A percentile compares a stretch with the other conserved stretches of the same genome.
Conservation (phyloP, 1,140 invertebrate genomes). For the Drosophila prosaltans region DNA sequence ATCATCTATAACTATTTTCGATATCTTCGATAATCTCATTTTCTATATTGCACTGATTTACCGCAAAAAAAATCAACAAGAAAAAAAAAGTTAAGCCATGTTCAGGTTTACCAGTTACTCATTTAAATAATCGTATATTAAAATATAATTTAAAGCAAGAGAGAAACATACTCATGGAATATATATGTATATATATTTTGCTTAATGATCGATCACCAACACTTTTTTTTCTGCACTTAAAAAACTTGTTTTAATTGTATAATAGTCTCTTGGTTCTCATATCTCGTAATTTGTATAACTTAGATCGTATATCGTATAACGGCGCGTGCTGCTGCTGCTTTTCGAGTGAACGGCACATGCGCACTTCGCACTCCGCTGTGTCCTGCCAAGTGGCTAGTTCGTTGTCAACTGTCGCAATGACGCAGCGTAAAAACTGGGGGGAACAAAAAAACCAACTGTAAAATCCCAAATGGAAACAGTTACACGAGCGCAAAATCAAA, state of each 20-base stretch:
- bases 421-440: slow-evolving; percentile 67
- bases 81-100: too few species aligned
- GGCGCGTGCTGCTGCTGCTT: background rate
- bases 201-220: background rate
- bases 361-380: slow-evolving; percentile 57
- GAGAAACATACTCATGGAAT: slow-evolving; percentile 1
- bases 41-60: background rate
- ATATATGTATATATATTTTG: background rate
- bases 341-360: slow-evolving; percentile 64
- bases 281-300: slow-evolving; percentile 1
- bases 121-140: too few species aligned
- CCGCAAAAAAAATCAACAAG: too few species aligned
- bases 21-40: background rate
- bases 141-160: background rate
- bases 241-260: background rate
- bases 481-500: slow-evolving; percentile 72
- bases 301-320: slow-evolving; percentile 1
- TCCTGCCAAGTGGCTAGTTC: slow-evolving; percentile 81
- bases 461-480: slow-evolving; percentile 57
- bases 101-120: too few species aligned
- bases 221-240: background rate
- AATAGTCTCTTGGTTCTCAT: background rate
- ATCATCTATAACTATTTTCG: background rate
- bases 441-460: slow-evolving; percentile 58
- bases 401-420: slow-evolving; percentile 81